A percentile compares a stretch with the other conserved stretches of the same genome.
Conservation (phyloP, 2,113 vertebrate species). For the Anolis sagrei region DNA sequence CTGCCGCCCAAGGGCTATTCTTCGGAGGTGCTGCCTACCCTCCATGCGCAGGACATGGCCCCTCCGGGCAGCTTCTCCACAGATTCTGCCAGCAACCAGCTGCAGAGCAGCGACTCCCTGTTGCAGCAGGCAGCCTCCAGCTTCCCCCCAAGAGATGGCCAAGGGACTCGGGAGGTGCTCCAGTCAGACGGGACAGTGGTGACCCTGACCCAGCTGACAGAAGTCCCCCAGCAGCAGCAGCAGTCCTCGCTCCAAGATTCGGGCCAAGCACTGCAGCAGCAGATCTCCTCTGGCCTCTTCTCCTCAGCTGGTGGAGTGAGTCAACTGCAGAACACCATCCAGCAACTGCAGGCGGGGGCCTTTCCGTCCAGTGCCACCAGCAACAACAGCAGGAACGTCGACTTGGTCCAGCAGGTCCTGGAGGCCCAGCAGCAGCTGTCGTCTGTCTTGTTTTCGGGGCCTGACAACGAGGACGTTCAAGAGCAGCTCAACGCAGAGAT, state of each 20-base stretch:
- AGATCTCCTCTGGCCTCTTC: conserved; percentile 86
- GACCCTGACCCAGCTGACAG: conserved; percentile 74
- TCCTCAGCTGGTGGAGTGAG: conserved; percentile 84
- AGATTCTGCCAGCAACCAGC: conserved; percentile 76
- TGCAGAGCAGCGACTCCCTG: conserved; percentile 81
- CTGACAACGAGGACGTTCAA: conserved; percentile 79
- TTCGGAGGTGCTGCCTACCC: conserved; percentile 84
- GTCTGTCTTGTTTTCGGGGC: conserved; percentile 82
- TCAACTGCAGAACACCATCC: conserved; percentile 92
- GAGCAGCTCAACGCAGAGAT: conserved; percentile 84
- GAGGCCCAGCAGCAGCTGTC: conserved; percentile 84
- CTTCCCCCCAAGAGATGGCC: conserved; percentile 82
- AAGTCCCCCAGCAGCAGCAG: conserved; percentile 34
- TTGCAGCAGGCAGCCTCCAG: conserved; percentile 84
- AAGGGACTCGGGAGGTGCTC: conserved; percentile 81
- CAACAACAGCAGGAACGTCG: conserved; percentile 68
- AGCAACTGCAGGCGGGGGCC: conserved; percentile 91
- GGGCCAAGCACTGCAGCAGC: conserved; percentile 80
- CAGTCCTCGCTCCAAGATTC: conserved; percentile 80
- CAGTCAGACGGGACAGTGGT: conserved; percentile 76
- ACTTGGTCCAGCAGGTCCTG: conserved; percentile 83
- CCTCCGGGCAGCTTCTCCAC: conserved; percentile 80
- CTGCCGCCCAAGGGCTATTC: conserved; percentile 82
- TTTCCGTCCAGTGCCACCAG: conserved; percentile 74
- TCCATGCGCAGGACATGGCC: conserved; percentile 91